These are phyloP conservation scores for Morpho deidamia DNA, from an alignment of 2,888 invertebrate species.

Conservation along the genomic window DNA sequence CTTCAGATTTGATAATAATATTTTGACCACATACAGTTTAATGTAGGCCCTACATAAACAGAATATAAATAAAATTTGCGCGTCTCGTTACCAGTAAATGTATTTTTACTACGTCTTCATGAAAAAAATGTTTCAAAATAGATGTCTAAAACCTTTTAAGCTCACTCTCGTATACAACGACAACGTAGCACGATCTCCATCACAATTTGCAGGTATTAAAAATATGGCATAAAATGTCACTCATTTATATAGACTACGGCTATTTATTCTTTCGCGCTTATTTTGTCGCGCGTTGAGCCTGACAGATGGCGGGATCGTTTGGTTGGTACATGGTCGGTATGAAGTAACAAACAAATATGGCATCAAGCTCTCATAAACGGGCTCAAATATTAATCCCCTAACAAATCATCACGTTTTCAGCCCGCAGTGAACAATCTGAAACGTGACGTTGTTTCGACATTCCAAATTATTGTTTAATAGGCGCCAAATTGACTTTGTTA, in stretches of 20 bases:
- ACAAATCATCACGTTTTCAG: slow-evolving; percentile 47
- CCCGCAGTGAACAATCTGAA: slow-evolving; percentile 43
- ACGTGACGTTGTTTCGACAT: slow-evolving; percentile 6
- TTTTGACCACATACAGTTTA: too few relatives aligned
- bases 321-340: slow-evolving; percentile 45
- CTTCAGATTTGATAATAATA: too few relatives aligned
- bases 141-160: slow-evolving; percentile 4
- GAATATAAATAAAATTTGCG: too few relatives aligned
- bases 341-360: slow-evolving; percentile 69
- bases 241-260: slow-evolving; percentile 62
- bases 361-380: slow-evolving; percentile 67
- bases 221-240: slow-evolving; percentile 32
- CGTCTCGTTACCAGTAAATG: too few relatives aligned
- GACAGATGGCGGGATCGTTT: slow-evolving; percentile 61
- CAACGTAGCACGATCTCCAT: not conserved
- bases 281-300: slow-evolving; percentile 68
- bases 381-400: slow-evolving; percentile 67
- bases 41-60: too few relatives aligned
- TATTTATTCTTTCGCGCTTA: slow-evolving; percentile 51
- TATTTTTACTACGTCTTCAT: too few relatives aligned
- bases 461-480: slow-evolving; percentile 10
- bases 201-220: slow-evolving; percentile 34
- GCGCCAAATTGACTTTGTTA: slow-evolving; percentile 3
- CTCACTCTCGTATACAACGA: not conserved
- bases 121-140: slow-evolving; percentile 1